Conservation (phyloP, 1,140 invertebrate species). For the Drepana arcuata region DNA sequence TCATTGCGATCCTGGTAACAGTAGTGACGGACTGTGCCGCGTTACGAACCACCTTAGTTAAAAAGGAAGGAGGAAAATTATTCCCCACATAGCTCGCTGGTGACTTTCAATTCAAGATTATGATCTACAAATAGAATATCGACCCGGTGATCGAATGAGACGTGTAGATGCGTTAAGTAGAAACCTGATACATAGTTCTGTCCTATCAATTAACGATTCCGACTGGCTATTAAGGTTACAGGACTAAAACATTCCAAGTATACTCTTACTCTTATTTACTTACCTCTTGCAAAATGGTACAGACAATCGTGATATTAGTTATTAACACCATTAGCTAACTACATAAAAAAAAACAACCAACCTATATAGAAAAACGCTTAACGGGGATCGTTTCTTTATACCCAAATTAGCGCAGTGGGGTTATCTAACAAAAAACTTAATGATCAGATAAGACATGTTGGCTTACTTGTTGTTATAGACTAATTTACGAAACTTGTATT, state of each 20-base stretch:
- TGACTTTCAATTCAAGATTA: slow-evolving; percentile 35
- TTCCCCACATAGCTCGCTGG: slow-evolving; percentile 42
- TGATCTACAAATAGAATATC: slow-evolving; percentile 34
- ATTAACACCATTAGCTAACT: background rate
- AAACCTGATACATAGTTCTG: slow-evolving; percentile 2
- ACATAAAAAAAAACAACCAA: background rate
- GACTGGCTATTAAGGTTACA: slow-evolving; percentile 30
- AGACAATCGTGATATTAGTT: slow-evolving; percentile 1
- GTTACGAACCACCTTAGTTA: slow-evolving; percentile 25
- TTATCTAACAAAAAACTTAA: too few species aligned
- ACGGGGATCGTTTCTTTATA: too few species aligned
- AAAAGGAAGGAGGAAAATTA: slow-evolving; percentile 37
- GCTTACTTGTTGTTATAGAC: too few species aligned
- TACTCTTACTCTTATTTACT: slow-evolving; percentile 10
- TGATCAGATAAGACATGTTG: too few species aligned
- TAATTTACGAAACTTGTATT: too few species aligned
- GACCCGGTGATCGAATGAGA: slow-evolving; percentile 15
- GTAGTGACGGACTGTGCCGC: slow-evolving; percentile 46
- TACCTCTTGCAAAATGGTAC: slow-evolving; percentile 1
- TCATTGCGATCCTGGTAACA: slow-evolving; percentile 32
- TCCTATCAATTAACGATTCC: slow-evolving; percentile 13
- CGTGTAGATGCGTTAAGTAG: slow-evolving; percentile 45
- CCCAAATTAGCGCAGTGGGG: too few species aligned
- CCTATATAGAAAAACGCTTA: too few species aligned
- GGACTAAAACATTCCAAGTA: slow-evolving; percentile 13